phyloP scores from a whole-genome alignment of 2,888 invertebrate genomes.

The Antheraea yamamai region DNA sequence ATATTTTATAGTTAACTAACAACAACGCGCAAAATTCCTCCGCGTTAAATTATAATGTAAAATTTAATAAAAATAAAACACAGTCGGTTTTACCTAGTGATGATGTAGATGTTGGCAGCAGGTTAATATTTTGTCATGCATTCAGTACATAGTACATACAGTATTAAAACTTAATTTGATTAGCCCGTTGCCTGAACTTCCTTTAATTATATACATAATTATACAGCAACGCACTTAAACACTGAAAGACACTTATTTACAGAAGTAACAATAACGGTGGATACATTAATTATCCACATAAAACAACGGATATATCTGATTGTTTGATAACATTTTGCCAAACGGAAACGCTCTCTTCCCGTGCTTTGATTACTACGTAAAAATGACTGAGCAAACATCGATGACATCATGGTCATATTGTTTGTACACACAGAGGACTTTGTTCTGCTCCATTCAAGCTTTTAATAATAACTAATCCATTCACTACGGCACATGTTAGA shows the following conservation, averaged over 20 bases:
- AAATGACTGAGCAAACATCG: slow-evolving; percentile 36
- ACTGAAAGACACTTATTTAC: background rate
- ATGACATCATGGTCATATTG: slow-evolving; percentile 41
- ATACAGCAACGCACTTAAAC: background rate
- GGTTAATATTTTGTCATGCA: too few relatives aligned
- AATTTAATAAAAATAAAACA: too few relatives aligned
- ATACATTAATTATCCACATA: slow-evolving; percentile 13
- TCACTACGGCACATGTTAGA: slow-evolving; percentile 48
- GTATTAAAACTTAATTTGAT: background rate
- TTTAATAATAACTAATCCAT: slow-evolving; percentile 51
- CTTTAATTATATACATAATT: background rate
- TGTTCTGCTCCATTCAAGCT: slow-evolving; percentile 24
- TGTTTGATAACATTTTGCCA: slow-evolving; percentile 29
- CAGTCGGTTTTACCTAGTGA: too few relatives aligned
- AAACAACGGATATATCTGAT: slow-evolving; percentile 11
- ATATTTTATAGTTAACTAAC: background rate
- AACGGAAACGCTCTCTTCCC: slow-evolving; percentile 52
- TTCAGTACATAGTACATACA: too few relatives aligned
- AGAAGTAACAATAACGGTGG: background rate
- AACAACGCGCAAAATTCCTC: too few relatives aligned
- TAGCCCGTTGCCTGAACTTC: background rate
- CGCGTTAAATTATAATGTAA: too few relatives aligned
- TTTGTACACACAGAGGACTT: slow-evolving; percentile 48
- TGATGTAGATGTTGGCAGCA: too few relatives aligned
- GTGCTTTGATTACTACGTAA: slow-evolving; percentile 39